Evolutionary conservation across 2,113 vertebrate species (phyloP).

Genomic region (Parotia lawesii): DNA sequence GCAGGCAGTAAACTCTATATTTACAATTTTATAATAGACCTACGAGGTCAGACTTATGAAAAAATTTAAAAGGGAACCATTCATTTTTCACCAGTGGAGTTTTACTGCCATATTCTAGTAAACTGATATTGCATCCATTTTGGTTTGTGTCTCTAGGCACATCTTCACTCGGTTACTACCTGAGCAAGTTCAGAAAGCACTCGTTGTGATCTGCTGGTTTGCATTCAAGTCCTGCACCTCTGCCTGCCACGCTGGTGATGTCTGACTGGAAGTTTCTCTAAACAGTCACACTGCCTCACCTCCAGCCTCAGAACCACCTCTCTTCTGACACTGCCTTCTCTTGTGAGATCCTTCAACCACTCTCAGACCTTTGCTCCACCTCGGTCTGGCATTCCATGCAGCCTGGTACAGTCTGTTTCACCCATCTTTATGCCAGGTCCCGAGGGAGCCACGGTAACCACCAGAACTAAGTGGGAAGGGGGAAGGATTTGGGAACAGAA

Average conservation of each 20-base stretch:
- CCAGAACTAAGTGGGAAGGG: neutral
- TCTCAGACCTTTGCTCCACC: neutral
- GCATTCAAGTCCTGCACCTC: neutral
- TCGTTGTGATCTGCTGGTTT: neutral
- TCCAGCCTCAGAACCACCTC: neutral
- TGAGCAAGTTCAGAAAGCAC: neutral
- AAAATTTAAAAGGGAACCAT: neutral
- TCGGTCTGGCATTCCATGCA: neutral
- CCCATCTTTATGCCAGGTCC: neutral
- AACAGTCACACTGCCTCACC: neutral
- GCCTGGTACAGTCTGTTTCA: neutral
- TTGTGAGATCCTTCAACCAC: neutral
- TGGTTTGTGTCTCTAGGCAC: neutral
- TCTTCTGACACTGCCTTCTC: neutral
- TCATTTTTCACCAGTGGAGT: neutral
- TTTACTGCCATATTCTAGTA: neutral
- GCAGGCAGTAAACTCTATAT: neutral
- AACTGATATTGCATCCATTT: neutral
- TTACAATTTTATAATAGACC: neutral
- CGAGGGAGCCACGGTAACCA: neutral
- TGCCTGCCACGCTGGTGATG: neutral
- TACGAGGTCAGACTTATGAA: neutral
- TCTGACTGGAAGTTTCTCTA: fast-evolving
- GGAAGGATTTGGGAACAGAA: neutral
- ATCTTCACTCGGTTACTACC: neutral